Conservation (phyloP, 2,113 vertebrate genomes). For the Neofelis nebulosa region DNA sequence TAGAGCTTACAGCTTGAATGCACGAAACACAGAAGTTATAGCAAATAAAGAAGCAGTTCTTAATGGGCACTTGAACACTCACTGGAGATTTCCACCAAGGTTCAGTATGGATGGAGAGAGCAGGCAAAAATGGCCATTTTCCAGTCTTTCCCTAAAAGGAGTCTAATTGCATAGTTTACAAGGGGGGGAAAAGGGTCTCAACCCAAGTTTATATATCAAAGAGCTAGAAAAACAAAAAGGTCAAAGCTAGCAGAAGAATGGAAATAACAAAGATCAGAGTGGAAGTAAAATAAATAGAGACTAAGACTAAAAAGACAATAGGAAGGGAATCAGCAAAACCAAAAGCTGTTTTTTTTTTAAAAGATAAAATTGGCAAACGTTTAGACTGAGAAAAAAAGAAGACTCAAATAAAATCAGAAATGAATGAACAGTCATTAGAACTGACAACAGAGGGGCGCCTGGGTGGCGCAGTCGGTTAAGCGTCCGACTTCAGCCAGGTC, state of each 20-base stretch:
- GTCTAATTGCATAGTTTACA: neutral
- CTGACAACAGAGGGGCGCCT: neutral
- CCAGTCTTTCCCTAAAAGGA: neutral
- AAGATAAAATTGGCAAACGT: neutral
- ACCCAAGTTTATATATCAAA: neutral
- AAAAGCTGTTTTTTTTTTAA: neutral
- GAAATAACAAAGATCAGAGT: neutral
- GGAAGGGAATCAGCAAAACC: neutral
- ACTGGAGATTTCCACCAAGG: neutral
- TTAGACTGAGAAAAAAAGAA: neutral
- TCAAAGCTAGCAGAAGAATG: neutral
- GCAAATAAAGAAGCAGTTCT: neutral
- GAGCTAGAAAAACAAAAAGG: neutral
- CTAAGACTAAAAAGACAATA: neutral
- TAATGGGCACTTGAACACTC: neutral
- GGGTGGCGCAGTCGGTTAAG: too few relatives aligned
- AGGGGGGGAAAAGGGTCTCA: too few relatives aligned
- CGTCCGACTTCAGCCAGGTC: too few relatives aligned
- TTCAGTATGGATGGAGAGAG: neutral
- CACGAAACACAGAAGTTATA: neutral
- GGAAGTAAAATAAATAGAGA: neutral
- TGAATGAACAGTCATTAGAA: neutral
- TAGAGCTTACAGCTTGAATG: too few relatives aligned
- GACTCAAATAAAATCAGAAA: neutral
- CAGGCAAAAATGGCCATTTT: neutral